Conservation (phyloP, 2,113 vertebrate species). For the Mirza zaza region DNA sequence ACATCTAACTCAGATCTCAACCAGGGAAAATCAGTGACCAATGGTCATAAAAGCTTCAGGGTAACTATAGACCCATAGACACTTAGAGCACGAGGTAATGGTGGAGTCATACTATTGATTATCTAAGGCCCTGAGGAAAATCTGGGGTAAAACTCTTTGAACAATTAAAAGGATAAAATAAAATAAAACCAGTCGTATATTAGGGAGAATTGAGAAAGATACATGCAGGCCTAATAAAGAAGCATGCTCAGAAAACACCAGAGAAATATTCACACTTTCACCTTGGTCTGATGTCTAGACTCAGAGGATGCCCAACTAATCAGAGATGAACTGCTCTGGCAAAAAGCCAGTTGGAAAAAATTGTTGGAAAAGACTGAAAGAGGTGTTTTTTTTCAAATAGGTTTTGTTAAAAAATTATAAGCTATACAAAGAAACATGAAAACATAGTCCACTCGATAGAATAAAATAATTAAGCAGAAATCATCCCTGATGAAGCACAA, state of each 20-base stretch:
- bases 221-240: background rate
- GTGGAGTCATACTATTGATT: background rate
- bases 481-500: background rate
- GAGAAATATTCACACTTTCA: background rate
- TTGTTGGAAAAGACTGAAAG: background rate
- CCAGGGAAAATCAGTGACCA: background rate
- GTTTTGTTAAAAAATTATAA: background rate
- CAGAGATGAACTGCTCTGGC: background rate
- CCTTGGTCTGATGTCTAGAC: background rate
- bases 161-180: background rate
- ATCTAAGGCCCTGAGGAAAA: background rate
- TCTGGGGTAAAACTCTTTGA: background rate
- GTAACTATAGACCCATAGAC: background rate
- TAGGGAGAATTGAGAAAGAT: background rate
- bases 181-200: background rate
- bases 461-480: background rate
- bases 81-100: background rate
- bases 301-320: background rate
- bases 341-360: background rate
- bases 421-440: background rate
- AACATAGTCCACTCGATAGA: background rate
- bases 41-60: background rate
- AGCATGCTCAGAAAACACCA: background rate
- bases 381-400: background rate
- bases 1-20: background rate